Evolutionary conservation across 2,888 invertebrate genomes (phyloP).

Genomic region (Lithophane leautieri): DNA sequence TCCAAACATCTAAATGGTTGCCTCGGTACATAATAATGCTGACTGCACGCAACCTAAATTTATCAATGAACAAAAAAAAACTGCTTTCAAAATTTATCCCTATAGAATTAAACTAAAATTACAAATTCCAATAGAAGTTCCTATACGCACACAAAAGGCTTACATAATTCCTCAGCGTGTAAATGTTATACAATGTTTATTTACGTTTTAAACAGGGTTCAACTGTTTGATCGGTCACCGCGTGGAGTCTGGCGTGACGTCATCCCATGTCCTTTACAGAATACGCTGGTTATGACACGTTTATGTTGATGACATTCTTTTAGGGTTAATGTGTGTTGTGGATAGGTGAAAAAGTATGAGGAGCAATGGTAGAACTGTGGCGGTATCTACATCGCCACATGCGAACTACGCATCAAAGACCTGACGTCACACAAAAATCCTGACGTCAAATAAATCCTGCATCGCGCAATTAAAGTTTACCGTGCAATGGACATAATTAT

Average conservation of each 20-base stretch:
- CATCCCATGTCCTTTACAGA: constrained; percentile 13
- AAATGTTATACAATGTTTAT: constrained; percentile 29
- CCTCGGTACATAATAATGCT: neutral
- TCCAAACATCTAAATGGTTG: too few relatives aligned
- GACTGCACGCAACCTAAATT: too few relatives aligned
- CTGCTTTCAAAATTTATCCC: neutral
- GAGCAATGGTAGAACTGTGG: too few relatives aligned
- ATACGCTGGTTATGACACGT: constrained; percentile 5
- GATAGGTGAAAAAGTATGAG: neutral
- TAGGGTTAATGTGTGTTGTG: neutral
- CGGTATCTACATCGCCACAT: too few relatives aligned
- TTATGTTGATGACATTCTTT: neutral
- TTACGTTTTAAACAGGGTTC: constrained; percentile 13
- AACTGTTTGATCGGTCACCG: neutral
- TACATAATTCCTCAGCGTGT: neutral
- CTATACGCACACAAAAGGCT: neutral
- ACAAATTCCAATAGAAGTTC: neutral
- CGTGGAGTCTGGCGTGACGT: constrained; percentile 34
- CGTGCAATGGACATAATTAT: too few relatives aligned
- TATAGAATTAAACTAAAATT: neutral
- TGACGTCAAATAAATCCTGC: too few relatives aligned
- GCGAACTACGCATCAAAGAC: too few relatives aligned
- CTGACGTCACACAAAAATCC: too few relatives aligned
- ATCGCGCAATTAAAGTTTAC: too few relatives aligned
- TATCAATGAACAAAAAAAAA: too few relatives aligned